Evolutionary conservation across 2,113 vertebrate species (phyloP), one percentile per base, ranked within the genome.

Genomic region (Lophotis ruficrista): DNA sequence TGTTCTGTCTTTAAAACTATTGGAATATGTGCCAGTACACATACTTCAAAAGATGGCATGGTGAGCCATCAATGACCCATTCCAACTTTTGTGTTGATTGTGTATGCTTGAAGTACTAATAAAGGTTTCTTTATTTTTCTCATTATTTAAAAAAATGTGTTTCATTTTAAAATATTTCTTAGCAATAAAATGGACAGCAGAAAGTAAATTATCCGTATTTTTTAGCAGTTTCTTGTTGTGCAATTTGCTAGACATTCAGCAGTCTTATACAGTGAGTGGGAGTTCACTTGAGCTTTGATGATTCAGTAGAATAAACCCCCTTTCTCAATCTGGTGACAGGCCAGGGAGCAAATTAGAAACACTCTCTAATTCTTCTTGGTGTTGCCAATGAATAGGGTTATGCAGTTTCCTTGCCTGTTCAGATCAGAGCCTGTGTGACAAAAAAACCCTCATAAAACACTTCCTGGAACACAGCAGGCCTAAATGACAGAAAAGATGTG

Each of bases 331-430:
- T 92, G 76, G 33, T 83, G n/a, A 15, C 69, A 92, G 43, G 60
- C 79, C 83, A 86, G 80, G 61, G 33, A 90, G 43, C 35, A 90
- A 92, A 95, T 95, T 83, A 75, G 68, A 95, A 96, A 90, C 80
- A 89, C 31, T 16, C 4, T 27, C 19, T 65, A 35, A n/a, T 57
- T 90, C 28, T 56, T 79, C 75, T 50, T 53, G 45, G 41, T 71
- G 33, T 90, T 92, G 71, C 85, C 31, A 78, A 45, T 69, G 68
- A 71, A 37, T 13, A 48, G 19, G 31, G 24, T 86, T 84, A 18
- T 81, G 12, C 54, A 57, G 28, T 91, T 94, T 89, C 60, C 33
- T 72, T 37, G 47, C n/a, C 45, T 79, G 19, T 68, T 93, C 41
- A 68, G 35, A 84, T 87, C 38, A 94, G 48, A 91, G 73, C 31